Base-by-base conservation (phyloP, 2,113 vertebrate species). In the Corythaeola cristata region DNA sequence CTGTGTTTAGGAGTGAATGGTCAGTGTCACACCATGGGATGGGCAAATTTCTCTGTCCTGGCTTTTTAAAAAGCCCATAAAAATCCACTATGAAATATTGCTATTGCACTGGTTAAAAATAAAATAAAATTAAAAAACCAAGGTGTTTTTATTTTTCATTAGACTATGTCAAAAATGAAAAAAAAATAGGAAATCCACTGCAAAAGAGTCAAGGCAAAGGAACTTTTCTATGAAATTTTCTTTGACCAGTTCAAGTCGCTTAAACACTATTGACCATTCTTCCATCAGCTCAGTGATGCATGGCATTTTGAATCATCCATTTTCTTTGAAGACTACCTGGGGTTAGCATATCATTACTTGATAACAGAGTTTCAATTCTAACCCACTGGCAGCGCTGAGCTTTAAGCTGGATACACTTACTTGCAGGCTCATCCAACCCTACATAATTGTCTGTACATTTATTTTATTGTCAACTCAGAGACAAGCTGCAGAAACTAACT, bases 391-490 rank as follows among this genome's bases (percentile, higher is more conserved):
- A 87, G 32, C 0, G 0, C 71, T 32, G 63, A 87, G 74, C 93
- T 96, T 41, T 83, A 94, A 95, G 89, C 85, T 77, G 64, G 92
- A 86, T 88, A 45, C 79, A 28, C 74, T 84, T 72, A 91, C 92
- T 96, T 80, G 93, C 81, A 75, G 92, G 88, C 90, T 97, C 80
- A 97, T 96, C 96, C 94, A 97, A 84, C 97, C 96, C 95, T 89
- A 94, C 96, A 81, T 97, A 97, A 97, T 96, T 97, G 90, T 97
- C 95, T 97, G 87, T 92, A 72, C 97, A 88, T 97, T 95, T 97
- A 97, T 97, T 96, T 97, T 96, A 96, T 97, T 97, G 97, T 97
- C 96, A 96, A 97, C 90, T 93, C 78, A 58, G 96, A 97, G 97
- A 97, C 96, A 97, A 96, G 98, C 95, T 75, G 96, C 96, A 93